Evolutionary conservation across 1,140 invertebrate genomes (phyloP), one percentile per base, ranked within the genome.

Genomic region (Drosophila mauritiana): DNA sequence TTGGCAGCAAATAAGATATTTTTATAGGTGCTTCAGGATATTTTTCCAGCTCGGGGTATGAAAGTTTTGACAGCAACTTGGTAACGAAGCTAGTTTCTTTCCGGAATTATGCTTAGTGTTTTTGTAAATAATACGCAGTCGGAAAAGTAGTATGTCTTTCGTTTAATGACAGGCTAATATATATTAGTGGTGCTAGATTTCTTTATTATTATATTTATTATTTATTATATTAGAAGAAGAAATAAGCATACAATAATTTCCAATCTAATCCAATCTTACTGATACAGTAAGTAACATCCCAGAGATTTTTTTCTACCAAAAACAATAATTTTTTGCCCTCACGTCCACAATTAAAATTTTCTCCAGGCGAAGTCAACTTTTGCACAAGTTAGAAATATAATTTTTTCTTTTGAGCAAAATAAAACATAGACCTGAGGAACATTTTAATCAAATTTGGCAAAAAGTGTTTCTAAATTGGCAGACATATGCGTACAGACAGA

Each of bases 371-470:
- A 56, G 40, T 43, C 22, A 85, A 65, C 85, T 68, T 81, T 85
- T 67, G 49, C 65, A 63, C 69, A 82, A 86, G 78, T 81, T 82
- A 82, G 55, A 73, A 76, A 62, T 45, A 64, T 25, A 62, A 53
- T 69, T 69, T 65, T 73, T n/a, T 54, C 56, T 76, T 43, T 46
- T 37, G 0, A 22, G n/a, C 17, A 40, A 53, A 36, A 54, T 37
- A 51, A 39, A 62, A 58, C 22, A 25, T 39, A n/a, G 49, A 69
- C 65, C 48, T 67, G 64, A 58, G 37, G 51, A 83, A 81, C 42
- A 88, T 88, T 88, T 88, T 88, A 88, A 88, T 89, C 83, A 88
- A 88, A 83, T 88, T 88, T 88, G 82, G 74, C 77, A 36, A 68
- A 70, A 83, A 88, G 79, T 88, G 83, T 86, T 80, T 88, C 79